Evolutionary conservation across 2,888 invertebrate species (phyloP), one percentile per base, ranked within the genome.

Genomic region (Eudasyphora cyanicolor): DNA sequence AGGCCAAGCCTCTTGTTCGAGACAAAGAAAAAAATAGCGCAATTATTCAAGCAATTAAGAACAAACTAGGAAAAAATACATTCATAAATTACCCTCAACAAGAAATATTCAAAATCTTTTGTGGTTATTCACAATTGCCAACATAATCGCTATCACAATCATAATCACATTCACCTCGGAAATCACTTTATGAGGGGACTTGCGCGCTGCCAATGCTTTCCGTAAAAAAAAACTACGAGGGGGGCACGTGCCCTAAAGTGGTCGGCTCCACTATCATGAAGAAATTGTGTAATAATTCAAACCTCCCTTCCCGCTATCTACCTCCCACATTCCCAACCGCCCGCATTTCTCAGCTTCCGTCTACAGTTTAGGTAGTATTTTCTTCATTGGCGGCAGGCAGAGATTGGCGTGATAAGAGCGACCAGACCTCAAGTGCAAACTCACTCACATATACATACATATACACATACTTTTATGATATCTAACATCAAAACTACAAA

Each of bases 21-120:
- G 57, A 57, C 57, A 27, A 57, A 57, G 57, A 57, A 49, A 17
- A 8, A 4, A 49, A 54, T 2, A 27, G 5, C 51, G 10, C 75
- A 70, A 69, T 32, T 45, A n/a, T n/a, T 45, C n/a, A 12, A n/a
- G n/a, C 45, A 45, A 45, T 27, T 49, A 75, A 75, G 62, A 62
- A 82, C n/a, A n/a, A n/a, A n/a, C 62, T 62, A 74, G 82, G 82
- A 82, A 82, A 74, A n/a, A 74, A 70, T 67, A n/a, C 60, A 2
- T 69, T 62, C n/a, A n/a, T n/a, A n/a, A n/a, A n/a, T n/a, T 51
- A 69, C 67, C 69, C 32, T 45, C 74, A 70, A 29, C 17, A 57
- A 64, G 29, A 57, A 27, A 49, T 35, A 42, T 24, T 29, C 17
- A 64, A 57, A 57, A 24, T 57, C 2, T 54, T 54, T 38, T 24